Conservation (phyloP, 2,797 vertebrate genomes). For the Sarcoramphus papa region DNA sequence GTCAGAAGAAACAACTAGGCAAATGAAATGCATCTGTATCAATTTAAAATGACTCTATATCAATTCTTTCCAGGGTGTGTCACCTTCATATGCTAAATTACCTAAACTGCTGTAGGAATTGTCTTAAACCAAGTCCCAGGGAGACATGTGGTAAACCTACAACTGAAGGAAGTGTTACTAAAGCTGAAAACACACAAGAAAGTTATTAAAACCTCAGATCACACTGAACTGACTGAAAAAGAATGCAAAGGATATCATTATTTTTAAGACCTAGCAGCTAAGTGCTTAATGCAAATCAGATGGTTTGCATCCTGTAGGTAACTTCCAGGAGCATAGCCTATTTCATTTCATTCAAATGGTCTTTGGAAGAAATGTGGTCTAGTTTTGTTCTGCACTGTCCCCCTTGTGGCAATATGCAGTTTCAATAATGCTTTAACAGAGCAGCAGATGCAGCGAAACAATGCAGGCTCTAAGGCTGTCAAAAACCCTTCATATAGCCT, state of each 20-base stretch:
- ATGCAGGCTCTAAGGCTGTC: not conserved
- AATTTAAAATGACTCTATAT: not conserved
- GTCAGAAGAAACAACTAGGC: not conserved
- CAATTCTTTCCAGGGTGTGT: not conserved
- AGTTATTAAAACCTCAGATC: slow-evolving; percentile 53
- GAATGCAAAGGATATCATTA: slow-evolving; percentile 30
- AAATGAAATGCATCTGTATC: not conserved
- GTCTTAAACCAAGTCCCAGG: slow-evolving; percentile 6
- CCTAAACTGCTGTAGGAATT: not conserved
- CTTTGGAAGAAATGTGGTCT: slow-evolving; percentile 7
- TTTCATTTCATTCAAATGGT: slow-evolving; percentile 12
- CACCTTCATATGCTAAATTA: slow-evolving; percentile 28
- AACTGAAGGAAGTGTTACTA: not conserved
- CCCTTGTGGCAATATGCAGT: not conserved
- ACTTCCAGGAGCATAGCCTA: not conserved
- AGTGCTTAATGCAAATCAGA: slow-evolving; percentile 36
- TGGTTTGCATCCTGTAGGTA: not conserved
- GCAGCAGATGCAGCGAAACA: not conserved
- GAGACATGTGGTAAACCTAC: not conserved
- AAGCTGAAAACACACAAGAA: slow-evolving; percentile 24
- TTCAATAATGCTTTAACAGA: slow-evolving; percentile 36
- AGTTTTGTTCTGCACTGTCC: not conserved
- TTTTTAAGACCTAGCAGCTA: not conserved
- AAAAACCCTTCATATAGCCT: not conserved
- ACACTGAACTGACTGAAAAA: slow-evolving; percentile 28